These are phyloP conservation scores for Cataglyphis rosenhaueri DNA, from an alignment of 2,888 invertebrate genomes.

Conservation along the genomic window DNA sequence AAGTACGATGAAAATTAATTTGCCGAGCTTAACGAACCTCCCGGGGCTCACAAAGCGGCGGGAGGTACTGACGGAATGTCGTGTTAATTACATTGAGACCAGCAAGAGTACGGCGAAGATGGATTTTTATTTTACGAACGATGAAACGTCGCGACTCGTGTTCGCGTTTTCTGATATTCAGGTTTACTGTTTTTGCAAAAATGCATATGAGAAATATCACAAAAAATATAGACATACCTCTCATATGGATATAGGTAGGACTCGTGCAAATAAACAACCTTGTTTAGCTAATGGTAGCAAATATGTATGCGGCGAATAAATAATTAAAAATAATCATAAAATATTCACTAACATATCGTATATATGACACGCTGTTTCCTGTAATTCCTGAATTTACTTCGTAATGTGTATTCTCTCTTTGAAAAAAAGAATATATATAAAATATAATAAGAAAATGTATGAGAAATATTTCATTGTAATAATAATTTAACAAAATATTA, in stretches of 20 bases:
- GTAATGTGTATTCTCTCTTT: background rate
- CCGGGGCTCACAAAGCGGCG: constrained; percentile 48
- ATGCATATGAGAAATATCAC: background rate
- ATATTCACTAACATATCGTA: background rate
- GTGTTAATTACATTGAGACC: constrained; percentile 62
- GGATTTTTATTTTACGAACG: constrained; percentile 7
- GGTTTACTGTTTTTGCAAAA: background rate
- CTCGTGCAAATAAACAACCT: background rate
- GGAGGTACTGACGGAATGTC: constrained; percentile 26
- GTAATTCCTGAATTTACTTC: background rate
- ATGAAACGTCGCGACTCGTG: background rate
- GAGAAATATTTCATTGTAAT: background rate
- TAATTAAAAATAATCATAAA: background rate
- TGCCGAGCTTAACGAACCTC: constrained; percentile 64
- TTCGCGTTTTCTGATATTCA: background rate
- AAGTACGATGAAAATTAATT: constrained; percentile 67
- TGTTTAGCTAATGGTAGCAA: background rate
- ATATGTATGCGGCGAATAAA: background rate
- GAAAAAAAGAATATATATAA: background rate
- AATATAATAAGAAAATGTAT: too few relatives aligned
- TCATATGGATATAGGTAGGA: background rate
- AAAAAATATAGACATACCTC: background rate
- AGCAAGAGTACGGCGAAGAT: background rate
- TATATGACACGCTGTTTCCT: background rate
- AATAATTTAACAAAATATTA: background rate